Percentiles rank a stretch among this genome's conserved stretches.
These are phyloP conservation scores for Hippoglossus stenolepis DNA, from an alignment of 2,113 vertebrate species.

Conservation along the genomic window DNA sequence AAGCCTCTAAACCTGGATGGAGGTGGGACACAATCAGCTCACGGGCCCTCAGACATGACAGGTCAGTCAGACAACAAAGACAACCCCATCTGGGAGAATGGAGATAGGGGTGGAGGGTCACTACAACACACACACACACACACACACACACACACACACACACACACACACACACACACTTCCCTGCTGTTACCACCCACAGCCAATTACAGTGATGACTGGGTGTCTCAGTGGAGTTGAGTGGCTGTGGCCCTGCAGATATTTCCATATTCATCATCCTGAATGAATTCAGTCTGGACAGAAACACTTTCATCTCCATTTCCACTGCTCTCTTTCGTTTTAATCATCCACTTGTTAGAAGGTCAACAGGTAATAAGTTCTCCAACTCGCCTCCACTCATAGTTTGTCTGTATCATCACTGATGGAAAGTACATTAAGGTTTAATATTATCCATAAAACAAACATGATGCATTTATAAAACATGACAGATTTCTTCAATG, in stretches of 20 bases:
- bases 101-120: constrained; percentile 65
- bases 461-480: neutral
- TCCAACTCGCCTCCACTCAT: neutral
- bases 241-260: constrained; percentile 1
- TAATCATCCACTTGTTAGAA: constrained; percentile 5
- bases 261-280: constrained; percentile 61
- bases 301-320: constrained; percentile 40
- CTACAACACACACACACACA: neutral
- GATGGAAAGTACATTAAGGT: neutral
- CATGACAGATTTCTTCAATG: too few species aligned
- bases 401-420: neutral
- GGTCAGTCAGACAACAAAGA: constrained; percentile 66
- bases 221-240: constrained; percentile 43
- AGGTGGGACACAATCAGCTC: constrained; percentile 33
- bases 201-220: constrained; percentile 49
- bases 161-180: constrained; percentile 34
- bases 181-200: constrained; percentile 51
- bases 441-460: neutral
- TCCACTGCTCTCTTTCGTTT: neutral
- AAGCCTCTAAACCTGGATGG: neutral
- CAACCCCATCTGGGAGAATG: constrained; percentile 62
- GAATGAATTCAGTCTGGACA: constrained; percentile 28
- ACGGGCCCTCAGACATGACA: constrained; percentile 46
- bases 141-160: neutral
- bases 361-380: neutral